Base-by-base conservation (phyloP, 2,888 invertebrate species). In the Eulithis testata region DNA sequence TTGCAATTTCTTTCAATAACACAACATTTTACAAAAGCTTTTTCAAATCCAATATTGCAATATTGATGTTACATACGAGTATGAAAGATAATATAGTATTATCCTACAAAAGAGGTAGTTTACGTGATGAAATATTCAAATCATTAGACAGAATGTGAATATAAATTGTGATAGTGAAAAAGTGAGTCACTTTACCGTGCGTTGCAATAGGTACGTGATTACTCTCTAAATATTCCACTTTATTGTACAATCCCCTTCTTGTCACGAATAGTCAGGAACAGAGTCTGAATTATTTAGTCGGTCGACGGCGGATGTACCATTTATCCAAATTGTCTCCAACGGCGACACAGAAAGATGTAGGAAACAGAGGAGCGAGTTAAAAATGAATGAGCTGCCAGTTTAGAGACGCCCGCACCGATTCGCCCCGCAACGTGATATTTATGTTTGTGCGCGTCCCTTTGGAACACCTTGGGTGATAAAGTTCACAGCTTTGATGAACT, bases 191-290 rank as follows among this genome's bases (percentile, higher is more conserved):
- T 83, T 78, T 76, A 76, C 73, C 76, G 80, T 81, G 80, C 81
- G 82, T 81, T 81, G 82, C 77, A 21, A 40, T 40, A 21, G 8
- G 82, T 87, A 87, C 87, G 89, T 90, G 91, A 90, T 90, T 87
- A 88, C 88, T 86, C 82, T 82, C 83, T 89, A 88, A 90, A 90
- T 90, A 90, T 91, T 88, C 86, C 86, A 86, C 87, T 90, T 88
- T 91, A 90, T 87, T 85, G 87, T 85, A 79, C 89, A 89, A 86
- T 89, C 82, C 85, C 85, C 82, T 88, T 82, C 85, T 86, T 87
- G 89, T 88, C 89, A 86, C 81, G 84, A 87, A 85, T 66, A 86
- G 86, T 82, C 81, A 82, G 84, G 84, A 84, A 82, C 77, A 84
- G 82, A 77, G 73, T 72, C 75, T 91, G 89, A 91, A 91, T 92